Conservation (phyloP, 2,113 vertebrate genomes). For the Cheilinus undulatus region DNA sequence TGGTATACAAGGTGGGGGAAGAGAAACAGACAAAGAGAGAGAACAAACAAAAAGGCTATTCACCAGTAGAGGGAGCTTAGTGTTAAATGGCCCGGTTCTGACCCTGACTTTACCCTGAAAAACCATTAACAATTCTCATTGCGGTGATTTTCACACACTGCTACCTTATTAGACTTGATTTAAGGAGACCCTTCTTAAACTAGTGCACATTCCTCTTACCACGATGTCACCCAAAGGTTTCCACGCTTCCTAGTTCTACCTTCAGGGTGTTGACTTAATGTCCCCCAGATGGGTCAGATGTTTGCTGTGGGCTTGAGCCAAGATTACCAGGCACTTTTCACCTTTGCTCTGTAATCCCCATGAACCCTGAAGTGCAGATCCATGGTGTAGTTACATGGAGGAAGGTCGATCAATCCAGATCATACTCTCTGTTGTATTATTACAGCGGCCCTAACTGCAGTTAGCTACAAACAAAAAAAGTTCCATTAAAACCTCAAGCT, state of each 20-base stretch:
- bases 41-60: conserved; percentile 55
- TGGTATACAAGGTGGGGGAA: conserved; percentile 17
- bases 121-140: conserved; percentile 44
- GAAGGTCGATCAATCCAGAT: neutral
- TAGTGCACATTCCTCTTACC: conserved; percentile 33
- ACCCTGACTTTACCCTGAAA: conserved; percentile 19
- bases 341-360: conserved; percentile 39
- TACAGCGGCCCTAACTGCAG: neutral
- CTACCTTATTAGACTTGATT: conserved; percentile 58
- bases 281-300: conserved; percentile 40
- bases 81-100: conserved; percentile 57
- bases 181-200: conserved; percentile 22
- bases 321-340: conserved; percentile 62
- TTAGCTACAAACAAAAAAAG: neutral
- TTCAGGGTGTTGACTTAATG: conserved; percentile 59
- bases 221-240: conserved; percentile 61
- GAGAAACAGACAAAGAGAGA: conserved; percentile 8
- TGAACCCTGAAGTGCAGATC: conserved; percentile 12
- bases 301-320: conserved; percentile 65
- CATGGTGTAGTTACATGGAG: conserved; percentile 5
- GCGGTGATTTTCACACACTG: conserved; percentile 35
- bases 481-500: too few species aligned
- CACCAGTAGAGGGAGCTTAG: conserved; percentile 59
- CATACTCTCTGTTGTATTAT: neutral
- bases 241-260: conserved; percentile 28